Percentiles rank a stretch among this genome's conserved stretches.
Evolutionary conservation across 2,113 vertebrate genomes (phyloP).

Genomic region (Meriones unguiculatus): DNA sequence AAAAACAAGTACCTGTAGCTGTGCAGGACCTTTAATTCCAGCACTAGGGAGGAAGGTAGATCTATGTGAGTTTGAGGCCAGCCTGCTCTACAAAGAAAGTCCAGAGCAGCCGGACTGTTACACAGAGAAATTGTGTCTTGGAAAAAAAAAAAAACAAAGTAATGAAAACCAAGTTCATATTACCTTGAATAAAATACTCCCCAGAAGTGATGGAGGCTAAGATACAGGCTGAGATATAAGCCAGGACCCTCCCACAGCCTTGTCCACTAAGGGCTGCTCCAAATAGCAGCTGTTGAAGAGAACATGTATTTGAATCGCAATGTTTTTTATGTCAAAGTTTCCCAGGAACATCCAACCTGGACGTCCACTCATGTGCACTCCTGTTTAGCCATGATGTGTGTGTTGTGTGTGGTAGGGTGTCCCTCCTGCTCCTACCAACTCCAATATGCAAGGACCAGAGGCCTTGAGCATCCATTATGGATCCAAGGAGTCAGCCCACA

Average conservation of each 20-base stretch:
- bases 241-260: not conserved
- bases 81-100: too few relatives aligned
- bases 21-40: too few relatives aligned
- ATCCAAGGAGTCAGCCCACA: slow-evolving; percentile 12
- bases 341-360: not conserved
- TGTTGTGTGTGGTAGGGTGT: not conserved
- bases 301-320: not conserved
- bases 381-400: not conserved
- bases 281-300: not conserved
- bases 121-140: too few relatives aligned
- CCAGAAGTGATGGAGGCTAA: not conserved
- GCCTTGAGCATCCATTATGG: not conserved
- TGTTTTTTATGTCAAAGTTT: not conserved
- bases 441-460: not conserved
- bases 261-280: not conserved
- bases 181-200: not conserved
- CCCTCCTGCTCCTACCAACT: not conserved
- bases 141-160: too few relatives aligned
- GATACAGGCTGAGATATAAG: not conserved
- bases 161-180: not conserved
- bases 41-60: too few relatives aligned
- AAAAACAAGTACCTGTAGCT: not conserved
- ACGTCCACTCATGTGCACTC: not conserved
- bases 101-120: too few relatives aligned
- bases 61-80: too few relatives aligned